phyloP scores from a whole-genome alignment of 2,113 vertebrate species.

The Microcebus murinus region DNA sequence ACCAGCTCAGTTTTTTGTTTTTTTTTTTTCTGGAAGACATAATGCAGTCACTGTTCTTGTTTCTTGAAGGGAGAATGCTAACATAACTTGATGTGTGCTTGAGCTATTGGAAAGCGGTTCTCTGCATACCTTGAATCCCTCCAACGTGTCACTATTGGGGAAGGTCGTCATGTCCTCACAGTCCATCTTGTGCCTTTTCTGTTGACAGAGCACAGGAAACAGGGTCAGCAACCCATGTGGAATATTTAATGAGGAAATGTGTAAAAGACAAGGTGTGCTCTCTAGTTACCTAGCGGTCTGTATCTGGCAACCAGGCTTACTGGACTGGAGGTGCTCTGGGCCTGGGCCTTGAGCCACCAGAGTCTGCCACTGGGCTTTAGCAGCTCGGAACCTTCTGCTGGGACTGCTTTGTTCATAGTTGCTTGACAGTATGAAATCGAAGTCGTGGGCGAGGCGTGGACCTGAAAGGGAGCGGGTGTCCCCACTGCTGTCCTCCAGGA shows the following conservation, averaged over 20 bases:
- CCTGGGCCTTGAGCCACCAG: accelerated
- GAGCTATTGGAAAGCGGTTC: not conserved
- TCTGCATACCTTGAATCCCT: not conserved
- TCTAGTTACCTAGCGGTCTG: not conserved
- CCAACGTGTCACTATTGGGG: not conserved
- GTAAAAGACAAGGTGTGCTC: not conserved
- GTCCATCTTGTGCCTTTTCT: not conserved
- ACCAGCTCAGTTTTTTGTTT: not conserved
- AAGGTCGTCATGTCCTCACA: not conserved
- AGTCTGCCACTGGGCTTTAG: too few species aligned
- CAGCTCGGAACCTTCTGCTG: not conserved
- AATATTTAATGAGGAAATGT: not conserved
- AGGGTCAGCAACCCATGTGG: not conserved
- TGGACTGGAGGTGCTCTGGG: not conserved
- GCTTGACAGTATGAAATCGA: not conserved
- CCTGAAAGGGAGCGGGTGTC: slow-evolving; percentile 1
- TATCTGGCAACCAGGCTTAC: not conserved
- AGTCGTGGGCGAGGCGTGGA: not conserved
- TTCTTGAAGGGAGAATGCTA: not conserved
- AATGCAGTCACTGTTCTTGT: not conserved
- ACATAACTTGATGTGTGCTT: not conserved
- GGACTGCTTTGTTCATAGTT: not conserved
- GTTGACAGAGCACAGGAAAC: not conserved
- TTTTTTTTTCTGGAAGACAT: too few species aligned
- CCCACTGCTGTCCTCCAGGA: not conserved